Percentiles rank a stretch among this genome's conserved stretches.
Conservation (phyloP, 2,797 vertebrate genomes). For the Rhodeus uyekii region DNA sequence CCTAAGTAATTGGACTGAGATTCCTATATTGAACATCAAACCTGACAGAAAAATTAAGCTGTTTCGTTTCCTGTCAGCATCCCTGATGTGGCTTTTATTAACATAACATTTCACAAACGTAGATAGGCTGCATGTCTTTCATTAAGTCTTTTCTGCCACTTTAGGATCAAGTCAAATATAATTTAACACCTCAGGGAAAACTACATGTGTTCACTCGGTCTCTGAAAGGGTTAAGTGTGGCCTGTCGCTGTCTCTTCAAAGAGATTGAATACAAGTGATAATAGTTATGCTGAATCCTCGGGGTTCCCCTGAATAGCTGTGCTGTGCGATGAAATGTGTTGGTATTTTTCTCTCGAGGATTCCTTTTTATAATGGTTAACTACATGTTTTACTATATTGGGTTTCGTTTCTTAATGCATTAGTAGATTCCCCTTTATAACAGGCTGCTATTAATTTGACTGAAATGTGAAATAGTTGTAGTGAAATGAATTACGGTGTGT, state of each 20-base stretch:
- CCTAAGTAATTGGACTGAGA: background rate
- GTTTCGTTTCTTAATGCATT: background rate
- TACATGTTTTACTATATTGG: background rate
- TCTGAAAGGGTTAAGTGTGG: background rate
- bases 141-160: background rate
- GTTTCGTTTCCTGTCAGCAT: background rate
- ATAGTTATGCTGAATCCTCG: constrained; percentile 22
- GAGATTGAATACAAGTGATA: constrained; percentile 17
- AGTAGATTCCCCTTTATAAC: background rate
- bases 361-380: background rate
- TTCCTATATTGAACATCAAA: background rate
- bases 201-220: background rate
- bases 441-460: background rate
- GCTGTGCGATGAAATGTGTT: constrained; percentile 14
- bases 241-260: constrained; percentile 27
- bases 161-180: background rate
- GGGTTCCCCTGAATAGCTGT: background rate
- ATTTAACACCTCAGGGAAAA: constrained; percentile 3
- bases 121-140: background rate
- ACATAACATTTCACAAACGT: constrained; percentile 2
- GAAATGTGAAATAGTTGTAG: background rate
- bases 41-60: background rate
- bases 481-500: background rate
- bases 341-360: constrained; percentile 15
- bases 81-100: background rate